Evolutionary conservation across 2,797 vertebrate species (phyloP), one percentile per base, ranked within the genome.

Genomic region (Sylvilagus floridanus): DNA sequence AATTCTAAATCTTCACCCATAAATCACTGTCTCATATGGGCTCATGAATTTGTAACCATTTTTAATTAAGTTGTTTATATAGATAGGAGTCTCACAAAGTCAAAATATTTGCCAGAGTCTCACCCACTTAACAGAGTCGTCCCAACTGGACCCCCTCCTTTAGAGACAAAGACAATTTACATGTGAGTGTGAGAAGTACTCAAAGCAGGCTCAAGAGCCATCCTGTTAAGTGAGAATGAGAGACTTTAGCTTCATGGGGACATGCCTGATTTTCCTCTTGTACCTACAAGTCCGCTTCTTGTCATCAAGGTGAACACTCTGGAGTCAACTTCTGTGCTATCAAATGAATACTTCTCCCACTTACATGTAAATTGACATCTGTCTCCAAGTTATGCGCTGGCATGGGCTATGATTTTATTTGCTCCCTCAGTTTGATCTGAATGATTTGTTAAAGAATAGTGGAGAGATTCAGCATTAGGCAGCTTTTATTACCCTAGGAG

Each of bases 321-420:
- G 17, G 17, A 79, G 28, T 77, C 35, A 66, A n/a, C 6, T 13
- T 65, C 73, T 6, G 13, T 79, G 21, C 6, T 87, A 63, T 95
- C 83, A 60, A 35, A 77, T 89, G 0, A 87, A 24, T 76, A 69
- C 82, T 73, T 94, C 68, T 54, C 14, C 50, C 52, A 72, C 10
- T 94, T 90, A 71, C 4, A 32, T 32, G 14, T 88, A 82, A 76
- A 32, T 76, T 63, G 54, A 89, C 50, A 87, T 37, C 7, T 72
- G 8, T 66, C 14, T 73, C 57, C 72, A 75, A 52, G 24, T 75
- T 88, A 42, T 76, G 30, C 21, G 75, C 57, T 75, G 26, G 1
- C 37, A 14, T 83, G 13, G 54, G 21, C 57, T 65, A 84, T 32
- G 68, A 76, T 86, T 91, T 92, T 95, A 37, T 91, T 93, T 90